These are phyloP conservation scores for Mesorhabditis sp. DNA, from an alignment of 2,888 invertebrate genomes.

Conservation along the genomic window DNA sequence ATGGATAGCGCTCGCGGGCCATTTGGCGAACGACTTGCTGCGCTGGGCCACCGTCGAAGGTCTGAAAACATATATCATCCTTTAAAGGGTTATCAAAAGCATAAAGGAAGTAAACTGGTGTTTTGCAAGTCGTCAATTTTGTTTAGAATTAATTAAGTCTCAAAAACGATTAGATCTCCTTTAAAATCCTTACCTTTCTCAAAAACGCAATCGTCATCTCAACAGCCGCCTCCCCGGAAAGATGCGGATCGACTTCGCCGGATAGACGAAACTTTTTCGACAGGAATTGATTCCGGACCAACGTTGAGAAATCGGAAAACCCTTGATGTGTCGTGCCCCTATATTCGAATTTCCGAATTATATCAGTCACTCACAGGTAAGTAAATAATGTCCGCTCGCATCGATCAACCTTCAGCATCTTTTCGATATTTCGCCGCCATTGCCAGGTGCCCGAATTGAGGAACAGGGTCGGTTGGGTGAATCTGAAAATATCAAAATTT, in stretches of 20 bases:
- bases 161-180: background rate
- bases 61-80: background rate
- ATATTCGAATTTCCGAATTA: background rate
- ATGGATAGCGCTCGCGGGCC: background rate
- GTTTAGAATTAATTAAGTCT: too few relatives aligned
- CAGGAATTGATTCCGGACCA: background rate
- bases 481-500: background rate
- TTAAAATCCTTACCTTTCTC: background rate
- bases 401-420: conserved; percentile 6
- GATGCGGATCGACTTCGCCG: background rate
- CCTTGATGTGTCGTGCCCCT: background rate
- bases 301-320: background rate
- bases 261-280: background rate
- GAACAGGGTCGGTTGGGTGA: conserved; percentile 2
- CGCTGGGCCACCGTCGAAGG: background rate
- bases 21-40: background rate
- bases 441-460: conserved; percentile 1
- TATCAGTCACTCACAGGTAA: background rate
- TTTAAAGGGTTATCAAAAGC: background rate
- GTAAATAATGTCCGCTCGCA: conserved; percentile 4
- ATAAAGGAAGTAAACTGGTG: background rate
- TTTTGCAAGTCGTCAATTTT: too few relatives aligned
- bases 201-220: background rate
- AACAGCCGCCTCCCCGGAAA: background rate
- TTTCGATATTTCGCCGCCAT: conserved; percentile 1